phyloP scores from a whole-genome alignment of 1,140 invertebrate species.

The Pachyrhynchus sulphureomaculatus region DNA sequence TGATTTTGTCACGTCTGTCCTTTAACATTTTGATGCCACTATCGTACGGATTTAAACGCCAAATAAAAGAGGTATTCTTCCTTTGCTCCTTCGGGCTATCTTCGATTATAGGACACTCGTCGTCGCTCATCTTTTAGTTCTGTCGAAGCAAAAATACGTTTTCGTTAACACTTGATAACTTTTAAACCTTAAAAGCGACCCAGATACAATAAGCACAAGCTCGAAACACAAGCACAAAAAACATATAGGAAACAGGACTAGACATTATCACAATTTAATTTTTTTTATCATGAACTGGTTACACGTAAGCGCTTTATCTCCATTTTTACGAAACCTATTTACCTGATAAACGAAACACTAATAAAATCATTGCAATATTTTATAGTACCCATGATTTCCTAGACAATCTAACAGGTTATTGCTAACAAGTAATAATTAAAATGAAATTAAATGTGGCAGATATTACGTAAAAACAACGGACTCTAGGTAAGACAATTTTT shows the following conservation, averaged over 20 bases:
- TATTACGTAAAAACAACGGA: not conserved
- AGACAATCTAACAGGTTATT: not conserved
- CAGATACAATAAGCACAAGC: constrained; percentile 16
- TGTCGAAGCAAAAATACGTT: constrained; percentile 33
- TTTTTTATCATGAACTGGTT: not conserved
- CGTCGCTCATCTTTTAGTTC: constrained; percentile 38
- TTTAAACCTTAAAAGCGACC: not conserved
- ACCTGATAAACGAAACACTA: constrained; percentile 13
- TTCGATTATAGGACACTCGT: not conserved
- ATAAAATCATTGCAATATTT: constrained; percentile 4
- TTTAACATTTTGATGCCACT: constrained; percentile 42
- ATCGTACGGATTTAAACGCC: constrained; percentile 23
- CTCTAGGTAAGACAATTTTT: not conserved
- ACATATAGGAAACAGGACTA: constrained; percentile 6
- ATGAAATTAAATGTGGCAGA: not conserved
- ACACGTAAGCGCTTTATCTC: constrained; percentile 23
- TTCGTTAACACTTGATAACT: not conserved
- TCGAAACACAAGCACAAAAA: constrained; percentile 6
- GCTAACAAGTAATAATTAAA: not conserved
- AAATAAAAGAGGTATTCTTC: constrained; percentile 1
- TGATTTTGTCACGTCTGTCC: constrained; percentile 41
- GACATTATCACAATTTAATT: constrained; percentile 14
- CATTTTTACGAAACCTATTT: constrained; percentile 11
- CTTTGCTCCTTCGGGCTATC: not conserved
- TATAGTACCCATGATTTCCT: not conserved